phyloP scores from a whole-genome alignment of 2,113 vertebrate species.

The Lagopus leucura region DNA sequence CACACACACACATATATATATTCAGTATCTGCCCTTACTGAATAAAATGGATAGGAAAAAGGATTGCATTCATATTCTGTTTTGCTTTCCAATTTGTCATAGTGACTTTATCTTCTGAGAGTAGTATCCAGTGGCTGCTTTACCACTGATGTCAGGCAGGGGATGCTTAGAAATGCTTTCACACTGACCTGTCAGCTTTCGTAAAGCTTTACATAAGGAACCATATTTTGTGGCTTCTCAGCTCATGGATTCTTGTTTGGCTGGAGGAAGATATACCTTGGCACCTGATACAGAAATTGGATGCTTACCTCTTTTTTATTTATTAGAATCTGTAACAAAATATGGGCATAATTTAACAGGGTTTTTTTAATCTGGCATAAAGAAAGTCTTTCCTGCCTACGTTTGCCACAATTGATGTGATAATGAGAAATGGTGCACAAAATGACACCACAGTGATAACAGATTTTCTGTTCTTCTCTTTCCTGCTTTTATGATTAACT shows the following conservation, averaged over 20 bases:
- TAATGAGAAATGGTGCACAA: background rate
- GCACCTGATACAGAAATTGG: background rate
- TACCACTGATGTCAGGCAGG: background rate
- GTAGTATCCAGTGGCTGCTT: background rate
- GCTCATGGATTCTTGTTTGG: background rate
- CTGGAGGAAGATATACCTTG: background rate
- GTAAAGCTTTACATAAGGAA: background rate
- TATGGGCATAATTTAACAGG: background rate
- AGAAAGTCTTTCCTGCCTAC: background rate
- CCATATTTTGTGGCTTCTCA: background rate
- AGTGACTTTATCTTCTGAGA: background rate
- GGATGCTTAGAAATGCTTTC: background rate
- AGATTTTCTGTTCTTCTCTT: background rate
- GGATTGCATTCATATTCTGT: background rate
- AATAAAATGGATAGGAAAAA: background rate
- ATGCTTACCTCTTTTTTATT: background rate
- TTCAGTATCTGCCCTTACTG: background rate
- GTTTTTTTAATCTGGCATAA: background rate
- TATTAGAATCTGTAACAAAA: background rate
- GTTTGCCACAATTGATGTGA: background rate
- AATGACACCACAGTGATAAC: background rate
- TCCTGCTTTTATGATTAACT: background rate
- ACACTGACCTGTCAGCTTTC: background rate
- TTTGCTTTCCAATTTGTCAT: background rate
- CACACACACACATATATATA: too few relatives aligned